Evolutionary conservation across 2,888 invertebrate species (phyloP).

Genomic region (Tetragonisca angustula): DNA sequence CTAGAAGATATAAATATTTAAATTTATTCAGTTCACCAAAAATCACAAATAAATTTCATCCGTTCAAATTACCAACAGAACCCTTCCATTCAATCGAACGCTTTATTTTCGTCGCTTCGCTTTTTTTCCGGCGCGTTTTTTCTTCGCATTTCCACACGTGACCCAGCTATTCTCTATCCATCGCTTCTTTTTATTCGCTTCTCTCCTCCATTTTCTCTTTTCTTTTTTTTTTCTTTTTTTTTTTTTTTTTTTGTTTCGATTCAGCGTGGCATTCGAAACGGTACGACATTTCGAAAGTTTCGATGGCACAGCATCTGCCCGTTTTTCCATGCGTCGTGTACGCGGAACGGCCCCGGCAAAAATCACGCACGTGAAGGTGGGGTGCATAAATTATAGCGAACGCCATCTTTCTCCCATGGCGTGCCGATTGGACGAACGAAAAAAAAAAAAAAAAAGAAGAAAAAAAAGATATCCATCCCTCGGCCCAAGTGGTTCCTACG

Average conservation of each 20-base stretch:
- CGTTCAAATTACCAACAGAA: not conserved
- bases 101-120: not conserved
- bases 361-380: constrained; percentile 72
- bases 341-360: constrained; percentile 59
- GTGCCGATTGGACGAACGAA: constrained; percentile 72
- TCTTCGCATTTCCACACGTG: not conserved
- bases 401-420: constrained; percentile 73
- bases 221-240: not conserved
- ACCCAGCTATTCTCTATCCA: not conserved
- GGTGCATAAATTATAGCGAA: constrained; percentile 75
- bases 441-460: constrained; percentile 58
- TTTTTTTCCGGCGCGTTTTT: not conserved
- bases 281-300: constrained; percentile 57
- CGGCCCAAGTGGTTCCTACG: constrained; percentile 58
- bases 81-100: not conserved
- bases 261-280: constrained; percentile 37
- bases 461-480: constrained; percentile 62
- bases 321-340: constrained; percentile 60
- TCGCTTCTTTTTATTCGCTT: not conserved
- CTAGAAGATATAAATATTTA: not conserved
- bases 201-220: not conserved
- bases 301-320: constrained; percentile 64
- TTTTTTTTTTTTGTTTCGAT: constrained; percentile 26
- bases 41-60: not conserved
- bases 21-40: not conserved